Percentiles rank a stretch among this genome's conserved stretches.
Evolutionary conservation across 2,113 vertebrate genomes (phyloP).

Genomic region (Glaucidium brasilianum): DNA sequence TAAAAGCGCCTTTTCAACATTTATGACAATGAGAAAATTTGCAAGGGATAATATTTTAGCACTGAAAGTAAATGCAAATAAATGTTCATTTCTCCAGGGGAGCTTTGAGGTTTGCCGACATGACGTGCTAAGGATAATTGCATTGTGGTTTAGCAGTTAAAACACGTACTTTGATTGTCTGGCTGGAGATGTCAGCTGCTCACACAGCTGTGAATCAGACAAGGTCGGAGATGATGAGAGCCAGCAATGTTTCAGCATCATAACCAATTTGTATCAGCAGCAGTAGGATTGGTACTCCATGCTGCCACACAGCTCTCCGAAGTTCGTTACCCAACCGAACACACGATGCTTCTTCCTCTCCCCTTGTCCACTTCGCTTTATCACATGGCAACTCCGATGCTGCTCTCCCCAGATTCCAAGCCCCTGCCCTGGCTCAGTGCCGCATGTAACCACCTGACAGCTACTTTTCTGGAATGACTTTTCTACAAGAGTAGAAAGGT

Average conservation of each 20-base stretch:
- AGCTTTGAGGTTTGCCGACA: slow-evolving; percentile 30
- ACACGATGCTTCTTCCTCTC: background rate
- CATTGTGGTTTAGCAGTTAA: slow-evolving; percentile 37
- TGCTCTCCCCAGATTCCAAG: background rate
- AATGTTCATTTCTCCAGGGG: slow-evolving; percentile 23
- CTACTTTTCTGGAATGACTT: background rate
- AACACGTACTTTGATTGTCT: slow-evolving; percentile 55
- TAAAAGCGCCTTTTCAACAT: background rate
- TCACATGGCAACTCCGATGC: rapidly evolving
- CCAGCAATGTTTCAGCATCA: slow-evolving; percentile 27
- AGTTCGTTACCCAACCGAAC: background rate
- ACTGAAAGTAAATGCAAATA: slow-evolving; percentile 55
- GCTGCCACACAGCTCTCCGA: background rate
- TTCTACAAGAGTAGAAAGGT: background rate
- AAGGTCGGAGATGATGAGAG: slow-evolving; percentile 60
- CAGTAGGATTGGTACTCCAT: background rate
- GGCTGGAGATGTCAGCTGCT: slow-evolving; percentile 68
- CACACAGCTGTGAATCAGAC: slow-evolving; percentile 65
- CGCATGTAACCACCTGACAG: background rate
- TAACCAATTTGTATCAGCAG: slow-evolving; percentile 32
- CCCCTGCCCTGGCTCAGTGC: background rate
- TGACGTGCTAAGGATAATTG: slow-evolving; percentile 8
- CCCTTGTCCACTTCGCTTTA: rapidly evolving
- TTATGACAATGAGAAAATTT: slow-evolving; percentile 39
- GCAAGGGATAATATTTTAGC: slow-evolving; percentile 3